These are phyloP conservation scores for Coreoperca whiteheadi DNA, from an alignment of 2,113 vertebrate species.

Conservation along the genomic window DNA sequence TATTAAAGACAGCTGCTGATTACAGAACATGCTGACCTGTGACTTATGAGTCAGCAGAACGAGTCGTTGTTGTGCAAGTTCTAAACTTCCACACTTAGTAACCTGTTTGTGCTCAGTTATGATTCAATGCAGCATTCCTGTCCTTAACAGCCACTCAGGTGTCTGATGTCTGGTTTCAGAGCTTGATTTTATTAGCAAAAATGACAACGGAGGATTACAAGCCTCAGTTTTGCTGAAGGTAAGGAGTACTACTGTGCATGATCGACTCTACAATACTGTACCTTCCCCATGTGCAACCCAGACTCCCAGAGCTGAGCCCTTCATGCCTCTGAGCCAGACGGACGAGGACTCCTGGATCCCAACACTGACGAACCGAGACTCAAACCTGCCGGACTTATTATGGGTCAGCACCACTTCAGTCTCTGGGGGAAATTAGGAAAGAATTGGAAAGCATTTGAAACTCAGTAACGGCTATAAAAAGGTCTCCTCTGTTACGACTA, in stretches of 20 bases:
- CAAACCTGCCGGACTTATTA: slow-evolving; percentile 90
- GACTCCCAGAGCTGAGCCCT: slow-evolving; percentile 89
- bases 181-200: background rate
- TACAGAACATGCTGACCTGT: slow-evolving; percentile 15
- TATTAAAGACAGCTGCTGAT: slow-evolving; percentile 42
- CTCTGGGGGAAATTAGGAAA: slow-evolving; percentile 8
- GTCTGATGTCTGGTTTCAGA: background rate
- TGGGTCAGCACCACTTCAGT: slow-evolving; percentile 86
- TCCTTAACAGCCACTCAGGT: background rate
- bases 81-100: background rate
- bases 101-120: background rate
- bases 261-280: slow-evolving; percentile 44
- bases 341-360: slow-evolving; percentile 86
- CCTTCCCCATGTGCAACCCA: slow-evolving; percentile 96
- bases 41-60: slow-evolving; percentile 29
- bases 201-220: background rate
- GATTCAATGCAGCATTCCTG: background rate
- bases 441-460: background rate
- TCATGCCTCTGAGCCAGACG: slow-evolving; percentile 91
- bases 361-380: slow-evolving; percentile 91
- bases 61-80: slow-evolving; percentile 11
- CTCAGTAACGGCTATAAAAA: background rate
- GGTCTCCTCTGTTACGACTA: background rate
- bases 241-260: background rate
- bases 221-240: background rate